Conservation (phyloP, 1,140 invertebrate genomes). For the Ostrea denselamellosa region DNA sequence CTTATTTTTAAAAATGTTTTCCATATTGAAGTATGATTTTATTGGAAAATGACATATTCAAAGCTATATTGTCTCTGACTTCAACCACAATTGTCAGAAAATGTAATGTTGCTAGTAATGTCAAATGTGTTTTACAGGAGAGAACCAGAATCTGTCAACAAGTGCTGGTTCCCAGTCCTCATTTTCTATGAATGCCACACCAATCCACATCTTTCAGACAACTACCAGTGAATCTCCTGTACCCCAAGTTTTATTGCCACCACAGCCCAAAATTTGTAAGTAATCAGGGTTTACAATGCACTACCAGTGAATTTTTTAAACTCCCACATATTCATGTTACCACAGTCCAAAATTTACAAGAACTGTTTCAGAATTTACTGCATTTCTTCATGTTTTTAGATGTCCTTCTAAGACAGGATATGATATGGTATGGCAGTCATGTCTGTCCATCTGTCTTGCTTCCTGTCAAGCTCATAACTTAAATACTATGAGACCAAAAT, state of each 20-base stretch:
- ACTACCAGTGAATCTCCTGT: constrained; percentile 53
- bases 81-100: neutral
- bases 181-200: constrained; percentile 43
- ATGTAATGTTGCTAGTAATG: neutral
- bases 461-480: no score
- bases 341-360: no score
- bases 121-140: constrained; percentile 4
- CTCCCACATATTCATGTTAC: no score
- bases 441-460: no score
- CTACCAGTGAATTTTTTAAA: no score
- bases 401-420: no score
- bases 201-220: constrained; percentile 56
- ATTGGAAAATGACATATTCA: neutral
- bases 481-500: no score
- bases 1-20: neutral
- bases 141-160: neutral
- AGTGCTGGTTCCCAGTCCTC: neutral
- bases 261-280: constrained; percentile 57
- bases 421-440: no score
- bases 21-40: neutral
- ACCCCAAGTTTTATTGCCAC: constrained; percentile 43
- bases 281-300: no score
- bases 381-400: no score
- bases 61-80: neutral
- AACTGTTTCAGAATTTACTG: no score